Percentiles rank a stretch among this genome's conserved stretches.
Conservation (phyloP, 2,797 vertebrate species). For the Pangasius sanitwongsei region DNA sequence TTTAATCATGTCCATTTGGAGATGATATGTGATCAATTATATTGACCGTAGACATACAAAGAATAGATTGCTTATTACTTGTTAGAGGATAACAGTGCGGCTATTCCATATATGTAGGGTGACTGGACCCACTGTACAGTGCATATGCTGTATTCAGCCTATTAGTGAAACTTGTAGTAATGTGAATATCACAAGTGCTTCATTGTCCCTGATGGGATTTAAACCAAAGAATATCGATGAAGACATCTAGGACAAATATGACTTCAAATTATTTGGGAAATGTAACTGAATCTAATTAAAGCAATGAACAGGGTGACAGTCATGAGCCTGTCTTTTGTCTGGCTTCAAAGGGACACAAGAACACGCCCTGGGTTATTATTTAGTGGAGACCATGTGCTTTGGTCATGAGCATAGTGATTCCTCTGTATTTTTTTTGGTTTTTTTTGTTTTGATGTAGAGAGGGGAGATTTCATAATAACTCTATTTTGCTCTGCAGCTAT, state of each 20-base stretch:
- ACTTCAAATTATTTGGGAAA: background rate
- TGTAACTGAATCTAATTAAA: background rate
- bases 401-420: background rate
- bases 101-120: background rate
- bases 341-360: background rate
- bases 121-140: background rate
- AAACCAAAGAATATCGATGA: background rate
- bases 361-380: background rate
- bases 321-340: background rate
- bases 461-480: background rate
- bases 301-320: background rate
- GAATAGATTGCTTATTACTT: background rate
- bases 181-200: background rate
- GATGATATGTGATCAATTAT: background rate
- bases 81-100: background rate
- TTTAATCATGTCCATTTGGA: conserved; percentile 14
- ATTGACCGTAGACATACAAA: background rate
- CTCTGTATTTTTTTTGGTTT: background rate
- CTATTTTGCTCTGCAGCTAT: conserved; percentile 78
- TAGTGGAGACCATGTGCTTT: background rate
- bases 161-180: background rate
- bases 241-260: background rate
- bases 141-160: background rate
- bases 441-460: background rate
- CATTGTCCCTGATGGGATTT: background rate